A percentile compares a stretch with the other conserved stretches of the same genome.
These are phyloP conservation scores for Rhagonycha lutea DNA, from an alignment of 2,888 invertebrate species.

Conservation along the genomic window DNA sequence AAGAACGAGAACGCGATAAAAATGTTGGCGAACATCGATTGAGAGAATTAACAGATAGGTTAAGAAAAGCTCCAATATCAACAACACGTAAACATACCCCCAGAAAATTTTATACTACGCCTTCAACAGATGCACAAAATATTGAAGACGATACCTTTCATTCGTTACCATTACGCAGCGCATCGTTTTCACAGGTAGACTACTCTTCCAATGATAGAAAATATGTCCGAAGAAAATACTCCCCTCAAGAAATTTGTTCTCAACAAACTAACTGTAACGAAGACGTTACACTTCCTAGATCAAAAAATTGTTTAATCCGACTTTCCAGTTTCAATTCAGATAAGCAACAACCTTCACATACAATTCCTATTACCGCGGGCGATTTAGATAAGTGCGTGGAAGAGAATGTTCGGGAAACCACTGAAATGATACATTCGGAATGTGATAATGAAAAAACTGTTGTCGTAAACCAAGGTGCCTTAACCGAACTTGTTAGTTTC, in stretches of 20 bases:
- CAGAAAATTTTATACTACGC: constrained; percentile 56
- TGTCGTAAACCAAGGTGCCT: constrained; percentile 3
- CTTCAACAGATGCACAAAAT: constrained; percentile 36
- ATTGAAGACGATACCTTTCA: constrained; percentile 29
- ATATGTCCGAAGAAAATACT: constrained; percentile 55
- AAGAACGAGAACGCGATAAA: constrained; percentile 41
- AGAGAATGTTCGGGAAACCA: constrained; percentile 21
- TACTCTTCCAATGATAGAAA: constrained; percentile 68
- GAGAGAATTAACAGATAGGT: constrained; percentile 76
- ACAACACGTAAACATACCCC: constrained; percentile 55
- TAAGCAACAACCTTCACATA: not conserved
- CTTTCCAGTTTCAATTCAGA: constrained; percentile 22
- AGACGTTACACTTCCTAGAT: constrained; percentile 48
- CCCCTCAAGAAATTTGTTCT: constrained; percentile 35
- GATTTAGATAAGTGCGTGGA: not conserved
- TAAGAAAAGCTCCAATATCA: constrained; percentile 62
- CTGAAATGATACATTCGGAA: constrained; percentile 30
- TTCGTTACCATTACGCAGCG: constrained; percentile 73
- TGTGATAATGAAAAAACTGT: constrained; percentile 22
- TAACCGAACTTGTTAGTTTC: constrained; percentile 7
- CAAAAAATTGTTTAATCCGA: constrained; percentile 41
- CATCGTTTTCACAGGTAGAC: constrained; percentile 87
- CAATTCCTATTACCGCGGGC: not conserved
- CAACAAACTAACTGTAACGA: constrained; percentile 42
- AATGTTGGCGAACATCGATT: constrained; percentile 70